Base-by-base conservation (phyloP, 2,113 vertebrate genomes). In the Malurus melanocephalus region DNA sequence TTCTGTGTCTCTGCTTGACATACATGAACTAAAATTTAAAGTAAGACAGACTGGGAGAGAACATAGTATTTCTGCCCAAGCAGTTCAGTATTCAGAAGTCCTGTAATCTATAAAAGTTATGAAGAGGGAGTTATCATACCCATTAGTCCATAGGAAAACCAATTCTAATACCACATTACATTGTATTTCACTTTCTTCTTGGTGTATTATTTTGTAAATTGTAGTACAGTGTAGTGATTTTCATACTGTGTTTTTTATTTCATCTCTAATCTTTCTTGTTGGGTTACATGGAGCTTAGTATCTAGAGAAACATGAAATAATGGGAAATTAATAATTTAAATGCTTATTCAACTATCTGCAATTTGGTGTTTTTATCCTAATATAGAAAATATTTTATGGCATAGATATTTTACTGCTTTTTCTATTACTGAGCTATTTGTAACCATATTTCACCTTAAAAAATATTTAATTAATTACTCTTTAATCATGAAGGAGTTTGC, bases 51-150 rank as follows among this genome's bases (percentile, higher is more conserved):
- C 56, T 86, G 85, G 77, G 87, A 90, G 94, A 95, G 88, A 96
- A 92, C 60, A 81, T 77, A 90, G 81, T 32, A 38, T 90, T 96
- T 95, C 93, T 97, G 93, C 92, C 91, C 95, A 96, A 96, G 92
- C 64, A 94, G 76, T 92, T 95, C 93, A 96, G 94, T 96, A 95
- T 96, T 95, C 86, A 86, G 60, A 60, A 94, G 91, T 92, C 78
- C 69, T 93, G 73, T 82, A 91, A 59, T 92, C 87, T 71, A 35
- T 93, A 92, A 92, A 94, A 95, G 74, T 93, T 96, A 87, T 66
- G 73, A 96, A 97, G 93, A 96, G 90, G 80, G 87, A 87, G 69
- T 77, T 95, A 80, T 86, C 86, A 94, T 94, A 94, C 40, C 61
- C 49, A 32, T 92, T 95, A 95, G 91, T 96, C 83, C 88, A 94